Evolutionary conservation across 2,113 vertebrate species (phyloP), one percentile per base, ranked within the genome.

Genomic region (Mionectes macconnelli): DNA sequence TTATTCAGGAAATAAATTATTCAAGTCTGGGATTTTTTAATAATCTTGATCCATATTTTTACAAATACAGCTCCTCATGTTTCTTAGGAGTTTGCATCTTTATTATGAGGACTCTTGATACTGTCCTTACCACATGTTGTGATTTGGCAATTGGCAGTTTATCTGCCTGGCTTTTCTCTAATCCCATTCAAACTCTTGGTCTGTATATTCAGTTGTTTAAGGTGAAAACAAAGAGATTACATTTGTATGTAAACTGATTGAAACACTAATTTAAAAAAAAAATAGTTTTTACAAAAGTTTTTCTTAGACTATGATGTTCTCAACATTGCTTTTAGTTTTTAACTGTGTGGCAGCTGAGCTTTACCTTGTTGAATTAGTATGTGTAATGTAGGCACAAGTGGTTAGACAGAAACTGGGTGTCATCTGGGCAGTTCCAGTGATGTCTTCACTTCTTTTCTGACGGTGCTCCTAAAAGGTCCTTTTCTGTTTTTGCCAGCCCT

Each of bases 21-120:
- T 47, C 6, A 80, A 24, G 5, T 5, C 21, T 35, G 14, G 12
- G 5, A 0, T 25, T 59, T 16, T 9, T 0, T 2, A 35, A 30
- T 10, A 42, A 25, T 47, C 64, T 84, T 63, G 8, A 47, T 45
- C 42, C 1, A 33, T 84, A 53, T 66, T 84, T 80, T 86, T 91
- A 14, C 75, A 28, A 62, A 8, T 87, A n/a, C 24, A 57, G 23
- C 1, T 84, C 5, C 27, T 53, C 76, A 10, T 56, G 15, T 75
- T 87, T 85, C 47, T 70, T 37, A 49, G 62, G 35, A 39, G 12
- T 64, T 90, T 86, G 4, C 10, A 24, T 74, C 39, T 76, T 86
- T 72, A 15, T 72, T 88, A 42, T 30, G 56, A 87, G 10, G 24
- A 21, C 23, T 72, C 13, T 27, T 82, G 47, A 19, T 50, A 33